These are phyloP conservation scores for Caenorhabditis auriculariae DNA, from an alignment of 2,888 invertebrate genomes.

Conservation along the genomic window DNA sequence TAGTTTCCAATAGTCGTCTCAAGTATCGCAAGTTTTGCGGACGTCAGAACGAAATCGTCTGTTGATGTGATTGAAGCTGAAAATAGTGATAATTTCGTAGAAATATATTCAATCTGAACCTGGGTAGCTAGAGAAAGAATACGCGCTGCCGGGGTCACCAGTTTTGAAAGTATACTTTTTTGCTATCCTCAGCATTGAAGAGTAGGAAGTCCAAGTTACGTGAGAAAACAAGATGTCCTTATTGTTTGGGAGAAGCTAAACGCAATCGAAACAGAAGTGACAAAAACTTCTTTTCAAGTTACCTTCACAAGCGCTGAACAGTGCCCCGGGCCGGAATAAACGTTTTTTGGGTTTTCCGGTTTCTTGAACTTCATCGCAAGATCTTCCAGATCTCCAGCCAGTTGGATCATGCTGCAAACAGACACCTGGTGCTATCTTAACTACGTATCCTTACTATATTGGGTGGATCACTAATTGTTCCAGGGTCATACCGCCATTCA, in stretches of 20 bases:
- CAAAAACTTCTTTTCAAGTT: not conserved
- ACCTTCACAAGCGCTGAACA: constrained; percentile 61
- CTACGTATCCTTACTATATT: constrained; percentile 39
- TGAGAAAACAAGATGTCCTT: constrained; percentile 59
- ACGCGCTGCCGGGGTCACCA: constrained; percentile 51
- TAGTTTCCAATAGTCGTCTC: constrained; percentile 79
- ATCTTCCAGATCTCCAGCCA: constrained; percentile 60
- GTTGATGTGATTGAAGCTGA: constrained; percentile 53
- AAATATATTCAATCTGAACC: constrained; percentile 17
- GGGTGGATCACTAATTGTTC: constrained; percentile 46
- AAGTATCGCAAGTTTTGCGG: constrained; percentile 69
- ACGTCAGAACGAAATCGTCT: constrained; percentile 58
- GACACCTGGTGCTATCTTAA: too few relatives aligned
- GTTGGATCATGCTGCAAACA: constrained; percentile 50
- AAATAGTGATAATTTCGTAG: not conserved
- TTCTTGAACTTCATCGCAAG: constrained; percentile 60
- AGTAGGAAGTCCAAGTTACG: constrained; percentile 60
- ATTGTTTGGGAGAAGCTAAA: constrained; percentile 43
- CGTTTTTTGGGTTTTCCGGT: constrained; percentile 47
- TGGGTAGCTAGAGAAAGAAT: constrained; percentile 63
- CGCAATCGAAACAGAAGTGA: not conserved
- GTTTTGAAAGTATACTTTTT: constrained; percentile 66
- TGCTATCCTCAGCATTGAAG: constrained; percentile 54
- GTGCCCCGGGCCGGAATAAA: constrained; percentile 39
- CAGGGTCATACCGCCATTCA: constrained; percentile 23